Evolutionary conservation across 1,140 invertebrate genomes (phyloP).

Genomic region (Saxidomus purpurata): DNA sequence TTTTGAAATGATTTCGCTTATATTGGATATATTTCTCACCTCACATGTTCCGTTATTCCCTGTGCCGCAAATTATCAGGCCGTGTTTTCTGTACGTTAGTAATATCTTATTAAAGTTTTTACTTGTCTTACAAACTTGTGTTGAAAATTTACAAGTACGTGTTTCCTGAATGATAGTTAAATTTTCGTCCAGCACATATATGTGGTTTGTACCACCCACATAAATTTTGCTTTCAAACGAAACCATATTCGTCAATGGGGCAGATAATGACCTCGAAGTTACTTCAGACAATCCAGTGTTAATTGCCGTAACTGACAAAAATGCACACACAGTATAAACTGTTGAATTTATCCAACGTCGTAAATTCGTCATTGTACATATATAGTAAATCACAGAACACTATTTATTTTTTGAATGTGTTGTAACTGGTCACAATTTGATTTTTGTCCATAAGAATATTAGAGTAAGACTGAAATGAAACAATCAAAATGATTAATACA

Average conservation of each 20-base stretch:
- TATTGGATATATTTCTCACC: neutral
- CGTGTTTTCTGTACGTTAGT: neutral
- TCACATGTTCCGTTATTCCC: slow-evolving; percentile 26
- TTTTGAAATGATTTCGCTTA: neutral
- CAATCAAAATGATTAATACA: too few species aligned
- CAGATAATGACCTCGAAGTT: neutral
- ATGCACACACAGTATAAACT: too few species aligned
- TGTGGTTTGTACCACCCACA: neutral
- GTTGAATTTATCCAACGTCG: too few species aligned
- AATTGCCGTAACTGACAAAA: too few species aligned
- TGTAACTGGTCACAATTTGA: too few species aligned
- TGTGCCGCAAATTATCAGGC: neutral
- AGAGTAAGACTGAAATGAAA: too few species aligned
- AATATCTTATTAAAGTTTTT: slow-evolving; percentile 36
- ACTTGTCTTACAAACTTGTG: neutral
- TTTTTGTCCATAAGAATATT: too few species aligned
- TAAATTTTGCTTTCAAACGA: neutral
- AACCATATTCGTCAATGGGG: neutral
- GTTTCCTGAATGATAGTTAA: neutral
- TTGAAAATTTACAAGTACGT: neutral
- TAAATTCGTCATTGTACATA: too few species aligned
- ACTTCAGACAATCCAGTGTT: too few species aligned
- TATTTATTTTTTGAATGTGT: too few species aligned
- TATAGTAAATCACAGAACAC: too few species aligned
- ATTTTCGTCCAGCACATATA: neutral